Evolutionary conservation across 2,888 invertebrate species (phyloP).

Genomic region (Oithona nana): DNA sequence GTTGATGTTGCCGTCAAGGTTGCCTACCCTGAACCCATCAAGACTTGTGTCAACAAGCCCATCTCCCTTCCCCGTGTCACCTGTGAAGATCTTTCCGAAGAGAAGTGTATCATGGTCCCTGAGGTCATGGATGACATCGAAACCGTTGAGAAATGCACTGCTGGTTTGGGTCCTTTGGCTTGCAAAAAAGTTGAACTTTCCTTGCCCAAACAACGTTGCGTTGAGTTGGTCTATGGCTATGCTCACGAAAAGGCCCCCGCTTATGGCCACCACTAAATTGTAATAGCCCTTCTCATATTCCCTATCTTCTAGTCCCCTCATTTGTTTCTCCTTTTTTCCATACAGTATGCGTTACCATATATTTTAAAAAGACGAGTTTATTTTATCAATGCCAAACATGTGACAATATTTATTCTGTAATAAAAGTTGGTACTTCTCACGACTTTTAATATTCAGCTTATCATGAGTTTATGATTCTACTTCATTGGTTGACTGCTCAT

Average conservation of each 20-base stretch:
- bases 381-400: background rate
- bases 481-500: too few species aligned
- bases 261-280: background rate
- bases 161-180: conserved; percentile 8
- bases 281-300: background rate
- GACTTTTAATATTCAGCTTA: too few species aligned
- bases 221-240: conserved; percentile 16
- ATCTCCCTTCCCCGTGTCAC: conserved; percentile 15
- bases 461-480: too few species aligned
- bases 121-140: conserved; percentile 9
- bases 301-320: background rate
- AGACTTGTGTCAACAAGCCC: conserved; percentile 18
- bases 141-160: conserved; percentile 15
- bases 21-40: conserved; percentile 16
- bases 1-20: conserved; percentile 15
- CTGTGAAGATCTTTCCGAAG: conserved; percentile 13
- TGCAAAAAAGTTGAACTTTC: conserved; percentile 15
- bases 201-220: conserved; percentile 15
- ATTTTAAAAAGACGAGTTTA: background rate
- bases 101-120: conserved; percentile 16
- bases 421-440: too few species aligned
- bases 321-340: background rate
- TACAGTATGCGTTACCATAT: background rate
- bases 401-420: background rate
- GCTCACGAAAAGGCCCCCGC: conserved; percentile 4